Conservation (phyloP, 2,113 vertebrate genomes). For the Eurypyga helias region DNA sequence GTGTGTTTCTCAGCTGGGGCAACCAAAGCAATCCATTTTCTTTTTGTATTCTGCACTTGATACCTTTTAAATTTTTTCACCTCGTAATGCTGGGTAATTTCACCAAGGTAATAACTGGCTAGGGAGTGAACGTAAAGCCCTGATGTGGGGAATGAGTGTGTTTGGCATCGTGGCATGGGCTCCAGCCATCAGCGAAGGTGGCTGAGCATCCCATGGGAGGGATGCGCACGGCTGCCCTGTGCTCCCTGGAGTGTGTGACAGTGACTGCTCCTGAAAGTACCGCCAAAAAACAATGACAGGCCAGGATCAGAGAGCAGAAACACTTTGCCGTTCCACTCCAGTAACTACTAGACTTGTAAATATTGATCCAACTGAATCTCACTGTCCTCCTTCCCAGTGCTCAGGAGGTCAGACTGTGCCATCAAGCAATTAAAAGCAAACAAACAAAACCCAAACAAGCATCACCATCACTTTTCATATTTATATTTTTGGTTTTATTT, state of each 20-base stretch:
- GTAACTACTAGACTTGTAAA: background rate
- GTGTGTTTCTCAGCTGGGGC: background rate
- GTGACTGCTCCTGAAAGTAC: background rate
- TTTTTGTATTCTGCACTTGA: background rate
- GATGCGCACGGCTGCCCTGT: accelerated
- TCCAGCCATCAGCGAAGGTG: background rate
- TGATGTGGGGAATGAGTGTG: background rate
- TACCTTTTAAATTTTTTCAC: background rate
- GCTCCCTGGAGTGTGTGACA: background rate
- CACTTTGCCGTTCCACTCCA: background rate
- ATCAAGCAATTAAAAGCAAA: background rate
- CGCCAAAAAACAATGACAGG: background rate
- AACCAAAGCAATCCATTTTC: background rate
- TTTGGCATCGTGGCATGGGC: accelerated
- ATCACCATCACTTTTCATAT: background rate
- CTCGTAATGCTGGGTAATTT: background rate
- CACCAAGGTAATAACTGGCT: too few species aligned
- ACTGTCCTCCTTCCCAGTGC: background rate
- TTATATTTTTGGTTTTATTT: slow-evolving; percentile 62
- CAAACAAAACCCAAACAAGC: background rate
- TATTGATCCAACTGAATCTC: background rate
- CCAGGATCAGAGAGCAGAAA: background rate
- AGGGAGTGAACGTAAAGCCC: background rate
- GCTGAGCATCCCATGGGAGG: background rate
- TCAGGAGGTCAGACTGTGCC: background rate